Evolutionary conservation across 2,113 vertebrate species (phyloP), one percentile per base, ranked within the genome.

Genomic region (Lophura nycthemera): DNA sequence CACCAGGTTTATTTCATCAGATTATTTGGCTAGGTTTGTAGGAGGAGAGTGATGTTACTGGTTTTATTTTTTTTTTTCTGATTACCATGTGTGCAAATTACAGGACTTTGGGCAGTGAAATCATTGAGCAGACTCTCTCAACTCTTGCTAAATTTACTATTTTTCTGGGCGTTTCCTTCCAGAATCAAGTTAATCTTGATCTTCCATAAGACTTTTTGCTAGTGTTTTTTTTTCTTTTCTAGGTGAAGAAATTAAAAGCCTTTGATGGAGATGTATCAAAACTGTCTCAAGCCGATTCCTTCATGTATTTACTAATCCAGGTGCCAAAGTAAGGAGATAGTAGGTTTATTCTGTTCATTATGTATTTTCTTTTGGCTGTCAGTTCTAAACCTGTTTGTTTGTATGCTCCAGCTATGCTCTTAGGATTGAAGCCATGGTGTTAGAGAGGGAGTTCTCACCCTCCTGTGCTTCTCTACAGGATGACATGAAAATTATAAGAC

Each of bases 381-480:
- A 56, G 24, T 69, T 79, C 87, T 94, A 92, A 93, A 89, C 60
- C 14, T 85, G 82, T 89, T 81, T 32, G 59, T 93, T 96, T 95
- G 88, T 96, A 43, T 97, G 83, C 95, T 95, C 18, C 90, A 99
- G 99, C 95, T 99, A 99, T 64, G 98, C 98, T 32, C 98, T 99
- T 86, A 98, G 99, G 86, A 98, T 99, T 42, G 99, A 99, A 98
- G 98, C 98, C 94, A 99, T 99, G 98, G 98, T 99, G 91, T 98
- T 99, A 87, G 98, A 97, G 56, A 99, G 98, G 93, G 98, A 99
- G 93, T 99, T 99, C 95, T 92, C 97, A 72, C 98, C 99, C 67
- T 99, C 98, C 72, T 99, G 98, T 88, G 96, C 98, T n/a, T 97
- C 97, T 72, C 98, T 99, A 47, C 98, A 98, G 94, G 97, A 96